Percentiles rank a stretch among this genome's conserved stretches.
Conservation (phyloP, 2,113 vertebrate genomes). For the Ariopsis seemanni region DNA sequence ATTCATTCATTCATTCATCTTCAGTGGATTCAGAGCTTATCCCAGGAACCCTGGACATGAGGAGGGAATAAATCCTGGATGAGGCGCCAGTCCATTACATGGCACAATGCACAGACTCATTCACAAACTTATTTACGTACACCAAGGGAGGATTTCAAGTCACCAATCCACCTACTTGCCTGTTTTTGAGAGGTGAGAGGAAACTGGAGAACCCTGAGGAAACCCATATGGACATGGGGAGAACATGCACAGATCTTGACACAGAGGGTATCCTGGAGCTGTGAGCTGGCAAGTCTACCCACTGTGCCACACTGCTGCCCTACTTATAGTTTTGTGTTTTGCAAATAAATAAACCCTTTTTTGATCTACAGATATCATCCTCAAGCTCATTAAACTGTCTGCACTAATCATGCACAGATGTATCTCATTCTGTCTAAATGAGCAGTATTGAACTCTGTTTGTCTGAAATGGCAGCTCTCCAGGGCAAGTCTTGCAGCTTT, state of each 20-base stretch:
- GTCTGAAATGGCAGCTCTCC: conserved; percentile 44
- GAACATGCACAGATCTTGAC: background rate
- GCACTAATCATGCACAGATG: conserved; percentile 39
- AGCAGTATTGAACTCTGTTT: conserved; percentile 17
- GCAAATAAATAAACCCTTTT: conserved; percentile 4
- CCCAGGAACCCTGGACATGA: background rate
- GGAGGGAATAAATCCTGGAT: background rate
- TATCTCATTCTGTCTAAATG: conserved; percentile 26
- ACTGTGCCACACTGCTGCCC: background rate
- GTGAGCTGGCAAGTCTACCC: background rate
- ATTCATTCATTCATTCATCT: background rate
- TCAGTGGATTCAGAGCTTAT: background rate
- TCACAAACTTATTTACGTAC: background rate
- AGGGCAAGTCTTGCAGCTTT: conserved; percentile 11
- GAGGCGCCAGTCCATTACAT: background rate
- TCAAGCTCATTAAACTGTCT: conserved; percentile 24
- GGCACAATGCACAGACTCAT: background rate
- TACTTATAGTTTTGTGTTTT: conserved; percentile 13
- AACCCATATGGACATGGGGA: background rate
- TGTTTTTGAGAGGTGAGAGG: background rate
- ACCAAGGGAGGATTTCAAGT: background rate
- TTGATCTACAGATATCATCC: background rate
- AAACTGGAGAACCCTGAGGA: background rate
- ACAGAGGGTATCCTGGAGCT: background rate
- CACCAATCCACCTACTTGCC: background rate